A percentile compares a stretch with the other conserved stretches of the same genome.
Evolutionary conservation across 2,888 invertebrate genomes (phyloP).

Genomic region (Ceratothoa steindachneri): DNA sequence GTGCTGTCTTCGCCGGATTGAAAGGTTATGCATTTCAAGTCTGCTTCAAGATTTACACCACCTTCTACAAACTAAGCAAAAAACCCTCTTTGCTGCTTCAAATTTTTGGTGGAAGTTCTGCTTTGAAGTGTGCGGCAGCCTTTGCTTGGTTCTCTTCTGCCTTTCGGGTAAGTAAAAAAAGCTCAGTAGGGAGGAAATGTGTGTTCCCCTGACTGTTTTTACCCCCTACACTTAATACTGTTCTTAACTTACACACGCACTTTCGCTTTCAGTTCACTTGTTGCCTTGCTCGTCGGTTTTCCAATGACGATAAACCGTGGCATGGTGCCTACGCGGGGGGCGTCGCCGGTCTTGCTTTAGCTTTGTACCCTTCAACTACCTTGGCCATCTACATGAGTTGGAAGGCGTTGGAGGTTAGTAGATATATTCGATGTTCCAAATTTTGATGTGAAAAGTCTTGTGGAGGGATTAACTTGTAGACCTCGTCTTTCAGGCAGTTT

Average conservation of each 20-base stretch:
- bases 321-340: constrained; percentile 69
- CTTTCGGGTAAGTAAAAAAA: constrained; percentile 60
- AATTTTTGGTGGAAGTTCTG: constrained; percentile 59
- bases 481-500: constrained; percentile 68
- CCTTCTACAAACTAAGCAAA: constrained; percentile 58
- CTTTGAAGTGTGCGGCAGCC: constrained; percentile 63
- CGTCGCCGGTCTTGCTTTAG: constrained; percentile 66
- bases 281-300: constrained; percentile 63
- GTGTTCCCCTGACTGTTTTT: no score
- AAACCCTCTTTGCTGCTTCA: constrained; percentile 58
- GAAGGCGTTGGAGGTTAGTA: constrained; percentile 71
- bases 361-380: constrained; percentile 69
- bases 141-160: constrained; percentile 54
- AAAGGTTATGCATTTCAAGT: constrained; percentile 64
- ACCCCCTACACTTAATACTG: no score
- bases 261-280: no score
- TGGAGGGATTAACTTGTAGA: no score
- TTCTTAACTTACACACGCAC: no score
- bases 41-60: constrained; percentile 60
- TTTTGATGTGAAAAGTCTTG: background rate
- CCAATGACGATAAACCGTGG: constrained; percentile 61
- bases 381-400: constrained; percentile 76
- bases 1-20: constrained; percentile 60
- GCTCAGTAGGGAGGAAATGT: no score
- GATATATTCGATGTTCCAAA: background rate